Evolutionary conservation across 2,888 invertebrate genomes (phyloP).

Genomic region (Trichacis sp.): DNA sequence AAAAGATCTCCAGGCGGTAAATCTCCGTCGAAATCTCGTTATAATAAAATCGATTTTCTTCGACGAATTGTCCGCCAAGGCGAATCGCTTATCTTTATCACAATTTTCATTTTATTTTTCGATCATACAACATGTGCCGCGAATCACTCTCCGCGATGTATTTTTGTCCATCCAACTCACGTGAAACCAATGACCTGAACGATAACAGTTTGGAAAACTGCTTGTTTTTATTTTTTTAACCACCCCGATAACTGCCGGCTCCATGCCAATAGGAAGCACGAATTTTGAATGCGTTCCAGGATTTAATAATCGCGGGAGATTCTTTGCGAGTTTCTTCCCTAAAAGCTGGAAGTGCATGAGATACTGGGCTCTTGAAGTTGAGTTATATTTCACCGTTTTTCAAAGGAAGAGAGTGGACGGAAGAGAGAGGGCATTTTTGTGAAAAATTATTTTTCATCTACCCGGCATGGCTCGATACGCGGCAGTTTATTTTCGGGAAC

Average conservation of each 20-base stretch:
- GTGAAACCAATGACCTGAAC: slow-evolving; percentile 1
- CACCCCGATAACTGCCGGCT: background rate
- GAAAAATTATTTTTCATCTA: slow-evolving; percentile 3
- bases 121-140: slow-evolving; percentile 15
- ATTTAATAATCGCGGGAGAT: background rate
- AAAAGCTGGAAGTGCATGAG: background rate
- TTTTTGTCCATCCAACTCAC: slow-evolving; percentile 2
- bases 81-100: slow-evolving; percentile 24
- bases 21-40: slow-evolving; percentile 43
- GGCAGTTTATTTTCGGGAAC: slow-evolving; percentile 1
- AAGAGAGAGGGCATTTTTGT: background rate
- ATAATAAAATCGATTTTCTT: slow-evolving; percentile 35
- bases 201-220: background rate
- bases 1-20: slow-evolving; percentile 36
- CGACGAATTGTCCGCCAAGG: slow-evolving; percentile 21
- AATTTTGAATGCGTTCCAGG: background rate
- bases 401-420: background rate
- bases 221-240: background rate
- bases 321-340: background rate
- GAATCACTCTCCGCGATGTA: background rate
- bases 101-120: slow-evolving; percentile 25
- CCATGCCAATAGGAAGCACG: background rate
- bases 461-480: background rate
- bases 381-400: background rate
- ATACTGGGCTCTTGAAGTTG: background rate